A percentile compares a stretch with the other conserved stretches of the same genome.
Conservation (phyloP, 2,797 vertebrate genomes). For the Rhynchotus rufescens region DNA sequence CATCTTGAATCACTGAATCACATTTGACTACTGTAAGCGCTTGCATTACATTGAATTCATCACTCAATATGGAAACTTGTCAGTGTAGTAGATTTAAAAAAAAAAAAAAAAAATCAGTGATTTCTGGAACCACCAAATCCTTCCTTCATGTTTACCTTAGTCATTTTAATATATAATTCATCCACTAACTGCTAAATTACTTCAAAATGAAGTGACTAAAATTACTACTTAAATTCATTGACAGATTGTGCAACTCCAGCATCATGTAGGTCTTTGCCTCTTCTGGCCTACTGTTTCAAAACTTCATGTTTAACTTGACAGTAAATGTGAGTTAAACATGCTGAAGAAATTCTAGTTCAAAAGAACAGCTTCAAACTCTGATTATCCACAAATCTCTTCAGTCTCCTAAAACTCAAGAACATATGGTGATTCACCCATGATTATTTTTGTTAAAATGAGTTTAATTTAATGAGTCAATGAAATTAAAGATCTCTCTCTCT, state of each 20-base stretch:
- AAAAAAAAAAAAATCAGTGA: neutral
- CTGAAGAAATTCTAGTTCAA: neutral
- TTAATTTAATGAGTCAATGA: conserved; percentile 46
- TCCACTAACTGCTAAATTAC: neutral
- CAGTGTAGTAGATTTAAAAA: neutral
- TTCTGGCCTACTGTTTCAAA: neutral
- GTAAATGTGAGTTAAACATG: neutral
- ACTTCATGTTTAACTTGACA: neutral
- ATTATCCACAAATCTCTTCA: conserved; percentile 1
- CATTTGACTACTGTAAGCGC: neutral
- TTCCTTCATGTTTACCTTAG: neutral
- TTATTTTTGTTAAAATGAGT: conserved; percentile 46
- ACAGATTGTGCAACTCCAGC: neutral
- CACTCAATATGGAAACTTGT: accelerated
- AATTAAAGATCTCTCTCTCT: conserved; percentile 15
- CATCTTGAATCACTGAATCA: neutral
- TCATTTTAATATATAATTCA: neutral
- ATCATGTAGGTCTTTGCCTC: neutral
- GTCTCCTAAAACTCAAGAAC: conserved; percentile 19
- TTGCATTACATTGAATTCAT: neutral
- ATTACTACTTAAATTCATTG: neutral
- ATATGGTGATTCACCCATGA: conserved; percentile 16
- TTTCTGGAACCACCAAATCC: neutral
- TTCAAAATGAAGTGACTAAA: neutral
- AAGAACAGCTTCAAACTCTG: neutral